These are phyloP conservation scores for Alca torda DNA, from an alignment of 2,797 vertebrate genomes.

Conservation along the genomic window DNA sequence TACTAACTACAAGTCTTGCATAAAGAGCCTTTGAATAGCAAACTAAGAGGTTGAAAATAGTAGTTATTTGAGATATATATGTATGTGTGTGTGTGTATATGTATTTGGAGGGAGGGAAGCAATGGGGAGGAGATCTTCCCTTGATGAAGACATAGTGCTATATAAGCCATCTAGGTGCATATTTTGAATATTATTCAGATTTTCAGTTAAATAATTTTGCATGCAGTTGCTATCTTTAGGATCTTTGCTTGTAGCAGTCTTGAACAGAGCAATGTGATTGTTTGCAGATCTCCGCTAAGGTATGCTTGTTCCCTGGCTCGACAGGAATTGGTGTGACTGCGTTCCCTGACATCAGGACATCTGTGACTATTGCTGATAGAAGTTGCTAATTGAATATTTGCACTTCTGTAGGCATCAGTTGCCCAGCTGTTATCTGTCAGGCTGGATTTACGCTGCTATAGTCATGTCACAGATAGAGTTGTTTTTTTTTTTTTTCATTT, in stretches of 20 bases:
- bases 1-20: neutral
- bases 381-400: conserved; percentile 7
- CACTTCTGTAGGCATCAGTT: neutral
- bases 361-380: neutral
- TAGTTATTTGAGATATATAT: neutral
- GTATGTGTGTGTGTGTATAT: neutral
- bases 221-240: neutral
- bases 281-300: neutral
- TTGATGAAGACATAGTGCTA: neutral
- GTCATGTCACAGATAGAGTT: neutral
- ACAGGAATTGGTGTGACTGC: neutral
- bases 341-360: neutral
- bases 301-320: neutral
- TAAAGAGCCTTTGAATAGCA: neutral
- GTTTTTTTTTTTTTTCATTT: neutral
- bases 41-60: neutral
- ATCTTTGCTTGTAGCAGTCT: neutral
- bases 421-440: neutral
- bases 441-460: neutral
- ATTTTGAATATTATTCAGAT: neutral
- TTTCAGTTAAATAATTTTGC: neutral
- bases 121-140: neutral
- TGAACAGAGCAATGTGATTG: neutral
- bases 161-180: neutral
- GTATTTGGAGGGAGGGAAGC: neutral